A percentile compares a stretch with the other conserved stretches of the same genome.
phyloP scores from a whole-genome alignment of 2,797 vertebrate genomes.

The Pipistrellus pipistrellus region DNA sequence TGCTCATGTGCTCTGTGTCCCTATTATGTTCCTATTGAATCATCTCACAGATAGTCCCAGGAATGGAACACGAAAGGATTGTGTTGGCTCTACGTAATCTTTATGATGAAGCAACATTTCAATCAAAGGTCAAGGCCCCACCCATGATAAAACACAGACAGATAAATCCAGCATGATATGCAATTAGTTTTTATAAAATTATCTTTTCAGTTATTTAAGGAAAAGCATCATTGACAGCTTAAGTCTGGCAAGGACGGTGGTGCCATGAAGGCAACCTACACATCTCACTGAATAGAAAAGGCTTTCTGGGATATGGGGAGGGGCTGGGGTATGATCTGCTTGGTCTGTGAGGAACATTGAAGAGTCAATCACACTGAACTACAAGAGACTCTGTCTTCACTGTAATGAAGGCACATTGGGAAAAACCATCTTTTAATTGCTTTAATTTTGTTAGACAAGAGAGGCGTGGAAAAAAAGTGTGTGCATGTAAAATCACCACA shows the following conservation, averaged over 20 bases:
- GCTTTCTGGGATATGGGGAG: not conserved
- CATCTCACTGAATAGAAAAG: not conserved
- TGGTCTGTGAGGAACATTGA: not conserved
- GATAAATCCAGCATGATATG: not conserved
- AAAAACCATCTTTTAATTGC: not conserved
- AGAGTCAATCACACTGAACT: not conserved
- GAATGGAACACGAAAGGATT: not conserved
- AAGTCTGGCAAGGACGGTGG: not conserved
- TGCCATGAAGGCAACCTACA: not conserved
- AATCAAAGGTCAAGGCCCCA: not conserved
- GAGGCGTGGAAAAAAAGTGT: not conserved
- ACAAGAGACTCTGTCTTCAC: not conserved
- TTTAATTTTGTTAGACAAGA: not conserved
- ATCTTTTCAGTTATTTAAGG: slow-evolving; percentile 8
- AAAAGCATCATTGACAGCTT: not conserved
- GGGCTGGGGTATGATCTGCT: not conserved
- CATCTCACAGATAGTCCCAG: not conserved
- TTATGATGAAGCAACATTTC: slow-evolving; percentile 32
- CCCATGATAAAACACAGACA: not conserved
- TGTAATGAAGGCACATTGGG: not conserved
- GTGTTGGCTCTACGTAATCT: not conserved
- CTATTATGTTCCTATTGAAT: not conserved
- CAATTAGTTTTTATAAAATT: not conserved
- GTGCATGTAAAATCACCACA: not conserved
- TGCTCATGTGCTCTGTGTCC: not conserved